A percentile compares a stretch with the other conserved stretches of the same genome.
These are phyloP conservation scores for Mesorhabditis spiculigera DNA, from an alignment of 2,888 invertebrate species.

Conservation along the genomic window DNA sequence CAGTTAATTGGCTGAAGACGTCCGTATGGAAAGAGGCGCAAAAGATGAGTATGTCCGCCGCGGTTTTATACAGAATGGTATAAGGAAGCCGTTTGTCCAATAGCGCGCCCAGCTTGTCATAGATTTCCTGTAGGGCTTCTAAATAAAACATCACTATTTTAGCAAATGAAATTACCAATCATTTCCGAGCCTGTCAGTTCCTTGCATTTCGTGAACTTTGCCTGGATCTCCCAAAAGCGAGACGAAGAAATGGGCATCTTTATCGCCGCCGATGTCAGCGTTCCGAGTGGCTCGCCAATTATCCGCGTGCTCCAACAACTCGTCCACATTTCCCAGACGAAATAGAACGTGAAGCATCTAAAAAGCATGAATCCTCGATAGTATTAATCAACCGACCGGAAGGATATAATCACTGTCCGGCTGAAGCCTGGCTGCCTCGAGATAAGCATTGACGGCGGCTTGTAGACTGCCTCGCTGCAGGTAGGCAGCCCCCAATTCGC, in stretches of 20 bases:
- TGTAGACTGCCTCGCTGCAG: constrained; percentile 23
- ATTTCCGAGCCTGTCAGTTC: no score
- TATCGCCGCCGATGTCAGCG: constrained; percentile 9
- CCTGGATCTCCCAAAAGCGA: no score
- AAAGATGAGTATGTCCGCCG: background rate
- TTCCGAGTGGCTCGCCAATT: constrained; percentile 10
- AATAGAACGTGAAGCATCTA: constrained; percentile 25
- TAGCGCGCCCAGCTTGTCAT: background rate
- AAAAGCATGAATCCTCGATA: constrained; percentile 6
- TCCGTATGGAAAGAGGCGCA: background rate
- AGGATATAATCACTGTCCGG: constrained; percentile 19
- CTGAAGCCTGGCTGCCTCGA: constrained; percentile 19
- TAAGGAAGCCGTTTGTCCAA: constrained; percentile 1
- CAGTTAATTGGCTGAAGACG: background rate
- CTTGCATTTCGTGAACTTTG: no score
- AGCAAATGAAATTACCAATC: no score
- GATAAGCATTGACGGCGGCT: constrained; percentile 29
- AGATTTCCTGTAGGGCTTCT: background rate
- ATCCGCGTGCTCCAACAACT: constrained; percentile 20
- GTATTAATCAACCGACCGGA: constrained; percentile 16
- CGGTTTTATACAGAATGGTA: background rate
- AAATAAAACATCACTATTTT: background rate
- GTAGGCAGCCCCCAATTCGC: constrained; percentile 25
- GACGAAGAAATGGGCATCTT: background rate
- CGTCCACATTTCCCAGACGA: constrained; percentile 24